Base-by-base conservation (phyloP, 1,140 invertebrate species). In the Drosophila tsacasi region DNA sequence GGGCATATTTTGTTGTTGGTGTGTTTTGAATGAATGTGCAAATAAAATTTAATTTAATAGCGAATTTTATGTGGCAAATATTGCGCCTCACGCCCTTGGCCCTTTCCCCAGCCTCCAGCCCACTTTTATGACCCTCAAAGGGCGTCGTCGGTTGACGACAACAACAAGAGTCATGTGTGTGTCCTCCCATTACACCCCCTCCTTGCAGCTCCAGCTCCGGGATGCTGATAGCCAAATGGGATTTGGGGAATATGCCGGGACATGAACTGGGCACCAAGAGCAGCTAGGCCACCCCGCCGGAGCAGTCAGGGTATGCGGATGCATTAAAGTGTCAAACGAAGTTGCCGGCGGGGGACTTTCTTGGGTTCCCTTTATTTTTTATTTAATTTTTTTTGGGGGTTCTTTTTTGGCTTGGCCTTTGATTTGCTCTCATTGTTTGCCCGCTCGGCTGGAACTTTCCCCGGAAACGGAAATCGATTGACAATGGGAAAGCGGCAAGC, bases 41-140 rank as follows among this genome's bases (percentile, higher is more conserved):
- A 89, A 89, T 89, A 89, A 89, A 89, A 89, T 90, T 89, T 76
- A 81, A 89, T 90, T 87, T 87, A 87, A 87, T 84, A 76, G 79
- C 83, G 42, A 69, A 76, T 86, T 86, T 86, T 73, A 87, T 86
- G 83, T 86, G 69, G 71, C 83, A 89, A 89, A 89, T 89, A 89
- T 90, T 89, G 85, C 54, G 79, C 71, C 71, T 71, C 75, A 73
- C 76, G 55, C 83, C 80, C 81, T 80, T 83, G 76, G 61, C 77
- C 27, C 27, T 30, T 32, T 5, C 9, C 57, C 42, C 35, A 42
- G 60, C 63, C 52, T 40, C n/a, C 58, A 32, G 69, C 76, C 76
- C 71, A 67, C 52, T 80, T 87, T 87, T 87, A 87, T 83, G 76
- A 61, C 77, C 77, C 83, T 83, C 68, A 64, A 86, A 82, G 32